Evolutionary conservation across 2,888 invertebrate species (phyloP), one percentile per base, ranked within the genome.

Genomic region (Exocentrus adspersus): DNA sequence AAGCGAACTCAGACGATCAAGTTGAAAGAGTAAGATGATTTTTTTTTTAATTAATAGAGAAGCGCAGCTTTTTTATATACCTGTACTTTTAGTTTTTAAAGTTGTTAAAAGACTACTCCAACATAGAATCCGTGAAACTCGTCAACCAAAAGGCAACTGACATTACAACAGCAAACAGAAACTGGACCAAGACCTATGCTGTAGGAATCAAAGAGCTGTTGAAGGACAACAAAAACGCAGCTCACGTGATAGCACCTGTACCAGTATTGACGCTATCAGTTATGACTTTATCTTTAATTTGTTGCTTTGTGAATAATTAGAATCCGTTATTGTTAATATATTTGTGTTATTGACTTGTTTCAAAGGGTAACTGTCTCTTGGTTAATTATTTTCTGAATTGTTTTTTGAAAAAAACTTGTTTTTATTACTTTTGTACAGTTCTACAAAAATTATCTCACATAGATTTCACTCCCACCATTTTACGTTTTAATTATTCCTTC

Each of bases 21-120:
- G 45, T 61, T 30, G 16, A 52, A 2, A 46, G 57, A 53, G 70
- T 64, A 37, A 64, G 65, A 61, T 37, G 1, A 12, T 12, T 37
- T n/a, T n/a, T n/a, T n/a, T n/a, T n/a, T n/a, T n/a, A n/a, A n/a
- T n/a, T n/a, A n/a, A n/a, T n/a, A n/a, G n/a, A n/a, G n/a, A n/a
- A n/a, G n/a, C n/a, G n/a, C n/a, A n/a, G n/a, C n/a, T n/a, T n/a
- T n/a, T n/a, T n/a, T n/a, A n/a, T n/a, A n/a, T n/a, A n/a, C n/a
- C n/a, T n/a, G n/a, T 24, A 32, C 12, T 57, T 46, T 19, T 5
- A 57, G 57, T 9, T 57, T n/a, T 20, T 12, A 6, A 46, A 32
- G 17, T 12, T 57, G 7, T 46, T 57, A 28, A 7, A 17, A 16
- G 46, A 32, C 20, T 24, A 57, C 30, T 10, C 10, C 0, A 21